Base-by-base conservation (phyloP, 2,888 invertebrate genomes). In the Ennomos erosarius region DNA sequence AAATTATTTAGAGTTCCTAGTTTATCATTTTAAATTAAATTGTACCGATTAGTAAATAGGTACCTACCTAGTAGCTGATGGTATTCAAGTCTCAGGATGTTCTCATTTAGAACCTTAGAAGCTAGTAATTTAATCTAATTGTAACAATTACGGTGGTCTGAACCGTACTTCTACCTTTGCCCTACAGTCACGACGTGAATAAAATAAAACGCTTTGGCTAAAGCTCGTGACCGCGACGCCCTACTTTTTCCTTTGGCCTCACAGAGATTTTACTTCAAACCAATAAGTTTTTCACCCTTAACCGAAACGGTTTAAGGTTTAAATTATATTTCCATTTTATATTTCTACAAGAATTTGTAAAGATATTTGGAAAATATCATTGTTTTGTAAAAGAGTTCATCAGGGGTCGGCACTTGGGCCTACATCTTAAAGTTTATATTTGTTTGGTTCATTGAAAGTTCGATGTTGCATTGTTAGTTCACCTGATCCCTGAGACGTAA, bases 151-250 rank as follows among this genome's bases (percentile, higher is more conserved):
- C 77, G 61, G 69, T 64, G 63, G 67, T 65, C 70, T 78, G 77
- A 79, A 80, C 16, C 16, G 16, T 16, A 16, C 78, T 79, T 76
- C 77, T 82, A 77, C 77, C 81, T 82, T 76, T 75, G 76, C 75
- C 78, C 75, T 76, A 71, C 78, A 71, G 74, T 84, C 85, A 86
- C 84, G 86, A 78, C 61, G 69, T 57, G 68, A 75, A 80, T 76
- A 75, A 77, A 69, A 71, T 64, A 67, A 79, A 78, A 75, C 73
- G 74, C 70, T 76, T 68, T 67, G 62, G 69, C 72, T 64, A 68
- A 69, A 71, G 74, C 73, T 82, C 86, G 85, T 85, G 86, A 85
- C 76, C 74, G 73, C 75, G 64, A 66, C 78, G 85, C 76, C 79
- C 85, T 79, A 84, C 81, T 84, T 85, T 84, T 83, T 79, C 76